Percentiles rank a stretch among this genome's conserved stretches.
These are phyloP conservation scores for Aphelinus atriplicis DNA, from an alignment of 1,140 invertebrate genomes.

Conservation along the genomic window DNA sequence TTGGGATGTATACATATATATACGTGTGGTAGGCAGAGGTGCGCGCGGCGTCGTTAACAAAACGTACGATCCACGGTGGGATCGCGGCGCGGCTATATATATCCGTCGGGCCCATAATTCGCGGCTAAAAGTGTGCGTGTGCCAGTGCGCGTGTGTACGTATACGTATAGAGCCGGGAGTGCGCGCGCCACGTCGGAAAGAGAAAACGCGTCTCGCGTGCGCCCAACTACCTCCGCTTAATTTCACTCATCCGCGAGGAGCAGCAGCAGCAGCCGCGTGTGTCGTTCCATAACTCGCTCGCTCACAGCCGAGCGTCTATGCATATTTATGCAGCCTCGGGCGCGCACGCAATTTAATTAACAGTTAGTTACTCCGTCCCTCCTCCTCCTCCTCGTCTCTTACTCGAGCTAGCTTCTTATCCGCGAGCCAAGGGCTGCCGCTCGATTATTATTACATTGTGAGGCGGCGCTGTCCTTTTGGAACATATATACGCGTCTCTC, in stretches of 20 bases:
- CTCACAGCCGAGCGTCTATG: not conserved
- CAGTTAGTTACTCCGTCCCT: not conserved
- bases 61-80: slow-evolving; percentile 6
- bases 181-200: no score
- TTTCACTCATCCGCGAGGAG: no score
- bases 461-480: not conserved
- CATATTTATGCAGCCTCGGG: not conserved
- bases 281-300: not conserved
- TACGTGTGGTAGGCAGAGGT: no score
- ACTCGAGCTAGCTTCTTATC: no score
- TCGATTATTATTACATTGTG: no score
- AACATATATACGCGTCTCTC: not conserved
- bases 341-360: slow-evolving; percentile 30
- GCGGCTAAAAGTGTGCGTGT: not conserved
- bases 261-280: not conserved
- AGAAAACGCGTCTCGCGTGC: no score
- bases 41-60: slow-evolving; percentile 3
- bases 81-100: not conserved
- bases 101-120: not conserved
- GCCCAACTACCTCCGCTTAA: no score
- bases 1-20: no score
- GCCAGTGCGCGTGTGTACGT: no score
- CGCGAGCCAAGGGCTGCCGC: no score
- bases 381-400: not conserved
- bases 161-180: no score